phyloP scores from a whole-genome alignment of 2,113 vertebrate species.

The Glaucomys volans region DNA sequence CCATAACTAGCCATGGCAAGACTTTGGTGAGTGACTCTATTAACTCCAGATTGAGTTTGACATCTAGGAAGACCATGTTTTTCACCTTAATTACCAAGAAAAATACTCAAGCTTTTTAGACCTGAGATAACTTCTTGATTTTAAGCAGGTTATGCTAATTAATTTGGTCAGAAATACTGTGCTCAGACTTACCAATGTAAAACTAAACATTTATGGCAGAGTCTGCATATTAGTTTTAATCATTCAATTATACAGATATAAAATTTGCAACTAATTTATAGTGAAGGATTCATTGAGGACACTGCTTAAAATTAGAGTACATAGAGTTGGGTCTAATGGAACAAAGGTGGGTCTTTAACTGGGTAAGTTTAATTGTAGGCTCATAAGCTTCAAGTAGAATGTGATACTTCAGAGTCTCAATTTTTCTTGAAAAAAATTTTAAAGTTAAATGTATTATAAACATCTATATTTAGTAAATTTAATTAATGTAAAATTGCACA shows the following conservation, averaged over 20 bases:
- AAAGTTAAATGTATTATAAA: slow-evolving; percentile 26
- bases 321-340: neutral
- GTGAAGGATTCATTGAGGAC: neutral
- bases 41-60: neutral
- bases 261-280: neutral
- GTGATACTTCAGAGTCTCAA: neutral
- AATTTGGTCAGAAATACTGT: neutral
- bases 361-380: neutral
- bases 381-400: neutral
- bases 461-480: neutral
- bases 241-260: neutral
- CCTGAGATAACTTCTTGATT: neutral
- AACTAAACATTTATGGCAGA: neutral
- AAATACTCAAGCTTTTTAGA: neutral
- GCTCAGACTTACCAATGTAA: neutral
- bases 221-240: neutral
- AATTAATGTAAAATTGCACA: neutral
- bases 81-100: neutral
- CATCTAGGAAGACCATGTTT: neutral
- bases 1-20: neutral
- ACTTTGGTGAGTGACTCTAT: neutral
- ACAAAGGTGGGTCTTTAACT: neutral
- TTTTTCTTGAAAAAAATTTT: slow-evolving; percentile 15
- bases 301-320: neutral
- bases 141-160: neutral